These are phyloP conservation scores for Poecilia gillii DNA, from an alignment of 2,797 vertebrate genomes.

Conservation along the genomic window DNA sequence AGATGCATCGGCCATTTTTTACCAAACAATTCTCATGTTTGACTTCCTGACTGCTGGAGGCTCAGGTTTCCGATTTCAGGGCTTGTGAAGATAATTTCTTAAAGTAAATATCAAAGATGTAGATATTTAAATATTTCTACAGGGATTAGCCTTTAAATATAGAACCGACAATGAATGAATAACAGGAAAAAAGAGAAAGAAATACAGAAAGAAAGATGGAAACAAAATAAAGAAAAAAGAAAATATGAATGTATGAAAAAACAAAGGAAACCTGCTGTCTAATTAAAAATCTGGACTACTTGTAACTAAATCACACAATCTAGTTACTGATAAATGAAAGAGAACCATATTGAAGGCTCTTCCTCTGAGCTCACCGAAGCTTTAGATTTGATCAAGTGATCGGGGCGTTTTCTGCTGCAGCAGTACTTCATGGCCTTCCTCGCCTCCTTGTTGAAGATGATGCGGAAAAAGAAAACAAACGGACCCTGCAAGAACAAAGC, in stretches of 20 bases:
- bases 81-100: background rate
- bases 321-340: background rate
- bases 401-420: constrained; percentile 84
- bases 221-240: no score
- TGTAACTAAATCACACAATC: background rate
- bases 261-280: background rate
- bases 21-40: background rate
- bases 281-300: background rate
- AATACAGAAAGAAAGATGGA: no score
- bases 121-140: background rate
- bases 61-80: background rate
- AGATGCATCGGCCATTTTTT: background rate
- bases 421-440: constrained; percentile 87
- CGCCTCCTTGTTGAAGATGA: constrained; percentile 91
- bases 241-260: no score
- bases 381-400: constrained; percentile 90
- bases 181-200: no score
- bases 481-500: constrained; percentile 82
- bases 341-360: background rate
- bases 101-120: background rate
- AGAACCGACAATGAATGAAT: background rate
- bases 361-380: constrained; percentile 83
- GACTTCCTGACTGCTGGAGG: background rate
- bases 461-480: constrained; percentile 90
- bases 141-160: background rate